Base-by-base conservation (phyloP, 2,888 invertebrate species). In the Phaedon cochleariae region DNA sequence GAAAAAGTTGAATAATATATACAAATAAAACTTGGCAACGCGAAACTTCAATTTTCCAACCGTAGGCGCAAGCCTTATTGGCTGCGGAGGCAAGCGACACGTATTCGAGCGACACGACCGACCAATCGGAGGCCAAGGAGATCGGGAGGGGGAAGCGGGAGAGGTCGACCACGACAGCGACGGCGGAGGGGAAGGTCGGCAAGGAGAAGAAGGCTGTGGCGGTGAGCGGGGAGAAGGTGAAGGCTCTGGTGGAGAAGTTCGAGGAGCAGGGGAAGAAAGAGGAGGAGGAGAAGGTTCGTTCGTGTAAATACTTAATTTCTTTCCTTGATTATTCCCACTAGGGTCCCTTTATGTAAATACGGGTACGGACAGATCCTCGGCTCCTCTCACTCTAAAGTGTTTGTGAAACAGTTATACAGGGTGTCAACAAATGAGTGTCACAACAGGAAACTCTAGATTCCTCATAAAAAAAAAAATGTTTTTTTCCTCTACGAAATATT, bases 221-320 rank as follows among this genome's bases (percentile, higher is more conserved):
- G n/a, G n/a, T n/a, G n/a, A n/a, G n/a, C 70, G 75, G 80, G 72
- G 79, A 85, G 73, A 80, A 81, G 72, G 69, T 75, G 59, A 76
- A 83, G 78, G 68, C 81, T 68, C 37, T 82, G 69, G 69, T 79
- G 2, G 82, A 83, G 78, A 85, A 78, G 53, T 72, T 79, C 60
- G 79, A 80, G 62, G 79, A 78, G 59, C 68, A 75, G 68, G 59
- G 69, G 41, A 77, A 82, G 63, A 79, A 80, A 58, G 77, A 80
- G 61, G 76, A 80, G 52, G 83, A 74, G 65, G 63, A 67, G 46
- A 68, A 59, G 65, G 65, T 59, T 49, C 57, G 57, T 17, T 5
- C 10, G 31, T 26, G 10, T 31, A n/a, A n/a, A n/a, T n/a, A n/a
- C n/a, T n/a, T n/a, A n/a, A n/a, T n/a, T n/a, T n/a, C n/a, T n/a